Conservation (phyloP, 2,888 invertebrate species). For the Odontocerum albicorne region DNA sequence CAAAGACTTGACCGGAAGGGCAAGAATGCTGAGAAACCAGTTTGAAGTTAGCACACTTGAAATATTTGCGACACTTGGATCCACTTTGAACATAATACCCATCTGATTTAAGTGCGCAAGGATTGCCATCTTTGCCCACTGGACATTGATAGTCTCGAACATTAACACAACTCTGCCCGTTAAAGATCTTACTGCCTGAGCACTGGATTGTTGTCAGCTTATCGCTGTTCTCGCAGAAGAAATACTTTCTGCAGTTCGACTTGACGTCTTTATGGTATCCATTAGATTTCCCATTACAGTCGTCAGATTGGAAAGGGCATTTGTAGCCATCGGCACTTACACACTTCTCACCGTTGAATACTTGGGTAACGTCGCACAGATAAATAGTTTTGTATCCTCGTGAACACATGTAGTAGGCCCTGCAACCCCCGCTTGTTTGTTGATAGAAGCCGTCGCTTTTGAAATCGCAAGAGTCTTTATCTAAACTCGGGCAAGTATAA, state of each 20-base stretch:
- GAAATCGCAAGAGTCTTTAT: slow-evolving; percentile 55
- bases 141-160: slow-evolving; percentile 49
- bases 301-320: slow-evolving; percentile 49
- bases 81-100: slow-evolving; percentile 40
- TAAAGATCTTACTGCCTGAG: slow-evolving; percentile 59
- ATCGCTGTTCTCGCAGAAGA: slow-evolving; percentile 60
- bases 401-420: slow-evolving; percentile 61
- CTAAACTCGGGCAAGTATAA: slow-evolving; percentile 53
- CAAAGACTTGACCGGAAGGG: slow-evolving; percentile 39
- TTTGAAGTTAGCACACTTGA: slow-evolving; percentile 38
- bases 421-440: slow-evolving; percentile 55
- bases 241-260: slow-evolving; percentile 58
- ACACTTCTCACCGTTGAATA: slow-evolving; percentile 58
- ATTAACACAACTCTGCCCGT: slow-evolving; percentile 59
- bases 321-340: slow-evolving; percentile 44
- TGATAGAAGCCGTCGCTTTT: slow-evolving; percentile 60
- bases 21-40: slow-evolving; percentile 37
- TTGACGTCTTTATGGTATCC: slow-evolving; percentile 61
- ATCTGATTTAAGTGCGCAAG: slow-evolving; percentile 39
- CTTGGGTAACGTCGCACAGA: slow-evolving; percentile 55
- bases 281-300: slow-evolving; percentile 54
- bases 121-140: slow-evolving; percentile 41
- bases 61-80: slow-evolving; percentile 39
- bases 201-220: slow-evolving; percentile 59
- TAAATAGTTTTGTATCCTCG: slow-evolving; percentile 60